Evolutionary conservation across 2,113 vertebrate genomes (phyloP).

Genomic region (Dipodomys ordii): DNA sequence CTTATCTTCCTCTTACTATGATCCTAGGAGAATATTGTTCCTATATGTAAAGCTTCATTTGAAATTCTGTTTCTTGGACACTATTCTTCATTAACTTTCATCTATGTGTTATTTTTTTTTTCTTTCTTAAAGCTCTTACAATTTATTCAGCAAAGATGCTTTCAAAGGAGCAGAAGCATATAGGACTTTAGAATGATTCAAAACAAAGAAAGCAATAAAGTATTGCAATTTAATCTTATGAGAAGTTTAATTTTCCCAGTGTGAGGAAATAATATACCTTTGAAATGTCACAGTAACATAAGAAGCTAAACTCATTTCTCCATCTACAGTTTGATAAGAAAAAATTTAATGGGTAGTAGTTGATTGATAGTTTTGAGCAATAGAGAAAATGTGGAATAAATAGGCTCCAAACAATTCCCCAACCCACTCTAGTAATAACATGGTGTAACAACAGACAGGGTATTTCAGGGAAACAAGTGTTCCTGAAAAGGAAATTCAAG

Average conservation of each 20-base stretch:
- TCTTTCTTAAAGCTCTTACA: conserved; percentile 33
- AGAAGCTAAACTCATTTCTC: conserved; percentile 72
- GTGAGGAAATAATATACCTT: conserved; percentile 55
- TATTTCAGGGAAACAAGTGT: neutral
- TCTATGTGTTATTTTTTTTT: conserved; percentile 23
- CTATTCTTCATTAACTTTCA: conserved; percentile 60
- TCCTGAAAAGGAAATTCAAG: conserved; percentile 44
- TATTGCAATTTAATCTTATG: conserved; percentile 46
- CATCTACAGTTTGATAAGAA: conserved; percentile 50
- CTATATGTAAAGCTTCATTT: conserved; percentile 1
- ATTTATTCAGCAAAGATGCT: conserved; percentile 55
- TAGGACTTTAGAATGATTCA: conserved; percentile 31
- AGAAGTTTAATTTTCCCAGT: conserved; percentile 75
- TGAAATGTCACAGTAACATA: conserved; percentile 42
- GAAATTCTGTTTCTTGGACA: conserved; percentile 46
- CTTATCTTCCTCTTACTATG: neutral
- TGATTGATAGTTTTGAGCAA: conserved; percentile 57
- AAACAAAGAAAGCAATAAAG: conserved; percentile 65
- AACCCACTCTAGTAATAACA: conserved; percentile 14
- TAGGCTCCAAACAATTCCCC: conserved; percentile 9
- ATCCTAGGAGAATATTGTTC: neutral
- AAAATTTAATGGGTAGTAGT: conserved; percentile 4
- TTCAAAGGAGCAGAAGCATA: conserved; percentile 40
- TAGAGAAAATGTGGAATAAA: neutral
- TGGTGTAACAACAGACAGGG: neutral